Conservation (phyloP, 2,113 vertebrate species). For the human region GRCh38 chr6:164732501-164733000, state of each 20-base stretch:
- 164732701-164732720: background rate
- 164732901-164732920: background rate
- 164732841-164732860: background rate
- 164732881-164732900: background rate
- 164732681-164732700: background rate
- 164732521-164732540: too few relatives aligned
- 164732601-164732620: background rate
- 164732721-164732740: background rate
- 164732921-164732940: background rate
- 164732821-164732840: background rate
- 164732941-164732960: background rate
- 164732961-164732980: background rate
- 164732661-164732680: background rate
- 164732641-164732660: too few relatives aligned
- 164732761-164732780: background rate
- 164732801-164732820: background rate
- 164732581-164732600: background rate
- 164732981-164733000: background rate
- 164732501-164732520: accelerated
- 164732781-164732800: background rate
- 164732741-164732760: background rate
- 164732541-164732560: too few relatives aligned
- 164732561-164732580: accelerated
- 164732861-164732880: background rate
- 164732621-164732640: background rate